phyloP scores from a whole-genome alignment of 2,888 invertebrate genomes.

The Pherbina coryleti region DNA sequence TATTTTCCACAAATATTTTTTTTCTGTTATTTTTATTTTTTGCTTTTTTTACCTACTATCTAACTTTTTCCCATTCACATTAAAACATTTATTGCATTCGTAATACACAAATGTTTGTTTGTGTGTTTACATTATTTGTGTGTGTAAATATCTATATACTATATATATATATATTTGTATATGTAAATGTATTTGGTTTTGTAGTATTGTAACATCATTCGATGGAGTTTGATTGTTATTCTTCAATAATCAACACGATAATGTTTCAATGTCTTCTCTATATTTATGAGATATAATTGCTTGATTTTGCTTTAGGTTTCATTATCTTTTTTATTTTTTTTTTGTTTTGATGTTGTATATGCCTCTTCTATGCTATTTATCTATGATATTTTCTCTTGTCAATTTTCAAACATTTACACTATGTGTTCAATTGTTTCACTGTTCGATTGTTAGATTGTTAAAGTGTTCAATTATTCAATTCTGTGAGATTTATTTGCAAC shows the following conservation, averaged over 20 bases:
- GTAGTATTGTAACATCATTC: constrained; percentile 45
- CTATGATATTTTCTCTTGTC: constrained; percentile 34
- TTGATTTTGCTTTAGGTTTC: not conserved
- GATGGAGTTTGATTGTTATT: constrained; percentile 48
- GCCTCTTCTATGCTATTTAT: constrained; percentile 31
- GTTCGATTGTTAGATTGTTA: not conserved
- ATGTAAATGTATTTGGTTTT: constrained; percentile 32
- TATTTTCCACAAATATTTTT: not conserved
- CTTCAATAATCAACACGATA: constrained; percentile 39
- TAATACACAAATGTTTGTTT: constrained; percentile 42
- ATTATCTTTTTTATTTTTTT: not conserved
- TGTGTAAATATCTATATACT: constrained; percentile 8
- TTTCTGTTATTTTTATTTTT: not conserved
- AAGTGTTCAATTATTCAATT: constrained; percentile 8
- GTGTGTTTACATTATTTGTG: not conserved
- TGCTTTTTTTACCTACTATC: not conserved
- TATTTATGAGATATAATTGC: not conserved
- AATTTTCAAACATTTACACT: not conserved
- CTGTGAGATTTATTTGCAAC: constrained; percentile 53
- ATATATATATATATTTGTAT: constrained; percentile 15
- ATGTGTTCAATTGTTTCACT: not conserved
- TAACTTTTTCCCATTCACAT: not conserved
- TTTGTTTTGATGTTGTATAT: constrained; percentile 17
- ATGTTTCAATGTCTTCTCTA: not conserved
- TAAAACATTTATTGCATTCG: not conserved